Evolutionary conservation across 2,888 invertebrate species (phyloP).

Genomic region (Drosophila tripunctata): DNA sequence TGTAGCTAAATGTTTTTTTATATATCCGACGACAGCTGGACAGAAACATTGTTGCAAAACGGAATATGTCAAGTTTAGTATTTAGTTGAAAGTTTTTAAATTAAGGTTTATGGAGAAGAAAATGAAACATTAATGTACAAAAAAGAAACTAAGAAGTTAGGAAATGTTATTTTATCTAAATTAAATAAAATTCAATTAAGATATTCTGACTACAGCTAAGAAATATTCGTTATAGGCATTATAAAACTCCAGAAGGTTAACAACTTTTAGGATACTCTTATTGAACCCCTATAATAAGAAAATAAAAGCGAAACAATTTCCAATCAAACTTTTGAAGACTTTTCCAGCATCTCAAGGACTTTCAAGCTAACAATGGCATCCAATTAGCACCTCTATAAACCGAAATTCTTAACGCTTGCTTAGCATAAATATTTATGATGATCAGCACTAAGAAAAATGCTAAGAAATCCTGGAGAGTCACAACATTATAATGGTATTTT

Average conservation of each 20-base stretch:
- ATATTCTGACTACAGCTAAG: too few relatives aligned
- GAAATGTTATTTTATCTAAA: too few relatives aligned
- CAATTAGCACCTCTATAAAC: conserved; percentile 77
- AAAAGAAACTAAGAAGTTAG: too few relatives aligned
- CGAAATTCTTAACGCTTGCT: conserved; percentile 33
- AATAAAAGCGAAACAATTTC: background rate
- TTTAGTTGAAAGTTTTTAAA: background rate
- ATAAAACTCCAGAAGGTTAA: too few relatives aligned
- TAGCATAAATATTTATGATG: conserved; percentile 20
- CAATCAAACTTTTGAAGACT: background rate
- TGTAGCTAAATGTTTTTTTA: conserved; percentile 44
- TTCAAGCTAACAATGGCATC: conserved; percentile 52
- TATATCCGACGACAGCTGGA: conserved; percentile 48
- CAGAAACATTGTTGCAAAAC: conserved; percentile 46
- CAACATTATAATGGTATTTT: conserved; percentile 14
- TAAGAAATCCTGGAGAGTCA: conserved; percentile 11
- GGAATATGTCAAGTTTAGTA: background rate
- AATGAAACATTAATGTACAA: too few relatives aligned
- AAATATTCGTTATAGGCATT: too few relatives aligned
- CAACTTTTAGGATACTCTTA: too few relatives aligned
- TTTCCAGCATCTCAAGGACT: conserved; percentile 8
- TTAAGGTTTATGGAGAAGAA: background rate
- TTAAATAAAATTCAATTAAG: too few relatives aligned
- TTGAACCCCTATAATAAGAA: background rate
- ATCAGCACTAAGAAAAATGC: background rate